A percentile compares a stretch with the other conserved stretches of the same genome.
These are phyloP conservation scores for Danio aesculapii DNA, from an alignment of 2,797 vertebrate species.

Conservation along the genomic window DNA sequence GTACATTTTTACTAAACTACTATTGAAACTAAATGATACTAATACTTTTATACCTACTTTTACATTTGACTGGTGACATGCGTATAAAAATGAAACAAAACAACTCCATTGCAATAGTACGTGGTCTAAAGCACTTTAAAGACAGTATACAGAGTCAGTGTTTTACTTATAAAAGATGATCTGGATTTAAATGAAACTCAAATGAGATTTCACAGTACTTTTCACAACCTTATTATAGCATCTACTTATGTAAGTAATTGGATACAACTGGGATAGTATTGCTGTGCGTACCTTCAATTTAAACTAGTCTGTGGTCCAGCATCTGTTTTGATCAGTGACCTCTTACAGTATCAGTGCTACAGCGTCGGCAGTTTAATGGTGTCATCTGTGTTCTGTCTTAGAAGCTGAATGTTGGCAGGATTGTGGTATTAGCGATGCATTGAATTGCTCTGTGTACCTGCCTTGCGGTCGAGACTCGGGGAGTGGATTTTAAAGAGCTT, in stretches of 20 bases:
- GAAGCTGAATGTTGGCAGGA: neutral
- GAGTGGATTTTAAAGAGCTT: constrained; percentile 18
- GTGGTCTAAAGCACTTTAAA: neutral
- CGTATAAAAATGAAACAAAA: too few relatives aligned
- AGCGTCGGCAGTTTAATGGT: constrained; percentile 3
- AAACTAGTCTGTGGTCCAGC: neutral
- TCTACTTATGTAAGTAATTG: neutral
- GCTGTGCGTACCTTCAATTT: neutral
- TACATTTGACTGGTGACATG: too few relatives aligned
- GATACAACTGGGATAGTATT: neutral
- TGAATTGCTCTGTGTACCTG: constrained; percentile 9
- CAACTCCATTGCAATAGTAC: neutral
- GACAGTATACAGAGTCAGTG: neutral
- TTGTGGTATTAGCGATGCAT: constrained; percentile 3
- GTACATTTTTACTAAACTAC: too few relatives aligned
- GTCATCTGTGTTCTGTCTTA: constrained; percentile 25
- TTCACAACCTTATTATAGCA: neutral
- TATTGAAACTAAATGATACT: too few relatives aligned
- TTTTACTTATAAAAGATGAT: neutral
- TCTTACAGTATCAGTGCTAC: neutral
- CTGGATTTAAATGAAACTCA: neutral
- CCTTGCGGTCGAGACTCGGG: constrained; percentile 15
- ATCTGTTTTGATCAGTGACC: constrained; percentile 9
- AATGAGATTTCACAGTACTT: neutral
- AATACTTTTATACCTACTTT: too few relatives aligned